These are phyloP conservation scores for Tylochromis polylepis DNA, from an alignment of 2,113 vertebrate species.

Conservation along the genomic window DNA sequence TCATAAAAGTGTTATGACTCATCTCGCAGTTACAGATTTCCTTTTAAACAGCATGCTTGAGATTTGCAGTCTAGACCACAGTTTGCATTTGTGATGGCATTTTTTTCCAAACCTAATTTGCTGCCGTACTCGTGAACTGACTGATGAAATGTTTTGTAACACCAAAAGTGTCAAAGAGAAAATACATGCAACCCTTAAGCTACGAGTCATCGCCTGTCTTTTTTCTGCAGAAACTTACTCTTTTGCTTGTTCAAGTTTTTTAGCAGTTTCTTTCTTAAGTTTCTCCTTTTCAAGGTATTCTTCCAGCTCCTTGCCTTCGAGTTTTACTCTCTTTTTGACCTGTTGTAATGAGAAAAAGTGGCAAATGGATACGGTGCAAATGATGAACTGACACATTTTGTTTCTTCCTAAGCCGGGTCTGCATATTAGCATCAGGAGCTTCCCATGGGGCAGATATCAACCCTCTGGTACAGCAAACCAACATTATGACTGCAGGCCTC, in stretches of 20 bases:
- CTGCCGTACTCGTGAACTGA: neutral
- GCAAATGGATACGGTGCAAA: neutral
- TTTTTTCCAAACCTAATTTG: neutral
- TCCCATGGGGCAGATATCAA: neutral
- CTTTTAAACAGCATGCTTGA: neutral
- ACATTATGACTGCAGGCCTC: constrained; percentile 24
- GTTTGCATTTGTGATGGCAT: constrained; percentile 7
- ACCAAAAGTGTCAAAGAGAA: neutral
- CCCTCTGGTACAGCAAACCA: neutral
- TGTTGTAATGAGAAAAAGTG: constrained; percentile 40
- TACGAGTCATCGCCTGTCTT: neutral
- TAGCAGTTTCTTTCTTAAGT: constrained; percentile 94
- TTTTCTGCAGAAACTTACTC: constrained; percentile 78
- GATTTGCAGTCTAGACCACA: neutral
- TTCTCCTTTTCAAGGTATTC: constrained; percentile 95
- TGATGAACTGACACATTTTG: neutral
- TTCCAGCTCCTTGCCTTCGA: constrained; percentile 95
- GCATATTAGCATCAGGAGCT: neutral
- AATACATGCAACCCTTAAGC: neutral
- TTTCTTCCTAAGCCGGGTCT: neutral
- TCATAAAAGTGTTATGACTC: neutral
- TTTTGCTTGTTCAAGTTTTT: constrained; percentile 97
- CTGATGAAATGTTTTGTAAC: neutral
- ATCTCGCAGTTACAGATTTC: neutral
- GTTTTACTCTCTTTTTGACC: constrained; percentile 92